Conservation (phyloP, 1,140 invertebrate species). For the Helicoverpa armigera region DNA sequence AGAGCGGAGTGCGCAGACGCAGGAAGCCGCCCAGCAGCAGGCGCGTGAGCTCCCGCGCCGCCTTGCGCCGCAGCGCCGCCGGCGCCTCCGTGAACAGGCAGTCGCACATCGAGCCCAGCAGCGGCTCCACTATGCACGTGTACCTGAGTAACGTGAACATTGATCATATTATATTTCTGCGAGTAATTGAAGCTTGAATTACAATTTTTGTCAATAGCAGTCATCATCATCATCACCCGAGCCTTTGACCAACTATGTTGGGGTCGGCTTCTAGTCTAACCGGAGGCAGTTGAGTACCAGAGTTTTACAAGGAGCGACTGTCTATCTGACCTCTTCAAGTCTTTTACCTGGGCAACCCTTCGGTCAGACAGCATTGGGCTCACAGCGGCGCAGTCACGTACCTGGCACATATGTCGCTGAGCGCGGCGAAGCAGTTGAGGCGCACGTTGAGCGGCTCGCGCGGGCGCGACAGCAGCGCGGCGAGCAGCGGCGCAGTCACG, state of each 20-base stretch:
- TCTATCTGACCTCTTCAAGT: too few species aligned
- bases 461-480: conserved; percentile 64
- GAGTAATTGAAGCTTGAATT: too few species aligned
- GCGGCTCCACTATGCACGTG: conserved; percentile 78
- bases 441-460: conserved; percentile 67
- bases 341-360: conserved; percentile 36
- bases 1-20: conserved; percentile 75
- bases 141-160: conserved; percentile 59
- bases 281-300: too few species aligned
- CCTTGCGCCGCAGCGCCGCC: conserved; percentile 66
- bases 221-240: too few species aligned
- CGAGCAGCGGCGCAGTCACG: conserved; percentile 64
- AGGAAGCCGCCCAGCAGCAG: conserved; percentile 74
- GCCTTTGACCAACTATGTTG: too few species aligned
- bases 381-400: conserved; percentile 64
- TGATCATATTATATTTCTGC: background rate
- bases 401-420: conserved; percentile 81
- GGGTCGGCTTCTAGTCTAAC: too few species aligned
- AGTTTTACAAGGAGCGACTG: too few species aligned
- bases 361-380: conserved; percentile 66
- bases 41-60: conserved; percentile 69
- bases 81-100: conserved; percentile 61
- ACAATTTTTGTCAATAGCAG: too few species aligned
- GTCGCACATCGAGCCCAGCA: conserved; percentile 68
- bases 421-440: conserved; percentile 77